A percentile compares a stretch with the other conserved stretches of the same genome.
phyloP scores from a whole-genome alignment of 2,888 invertebrate genomes.

The Geophilus truncorum region DNA sequence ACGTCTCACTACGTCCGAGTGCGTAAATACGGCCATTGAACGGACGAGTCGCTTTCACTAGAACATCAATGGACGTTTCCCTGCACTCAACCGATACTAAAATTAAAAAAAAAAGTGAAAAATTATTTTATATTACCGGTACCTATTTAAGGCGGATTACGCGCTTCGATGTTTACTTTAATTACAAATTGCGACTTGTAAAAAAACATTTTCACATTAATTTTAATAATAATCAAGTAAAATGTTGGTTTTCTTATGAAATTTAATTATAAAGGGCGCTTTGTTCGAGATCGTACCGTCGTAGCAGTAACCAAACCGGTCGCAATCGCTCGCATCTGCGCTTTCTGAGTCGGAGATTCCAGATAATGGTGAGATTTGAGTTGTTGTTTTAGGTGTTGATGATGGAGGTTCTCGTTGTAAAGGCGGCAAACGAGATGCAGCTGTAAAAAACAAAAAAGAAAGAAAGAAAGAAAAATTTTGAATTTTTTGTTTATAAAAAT shows the following conservation, averaged over 20 bases:
- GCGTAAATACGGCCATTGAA: conserved; percentile 94
- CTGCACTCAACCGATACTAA: conserved; percentile 89
- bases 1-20: conserved; percentile 86
- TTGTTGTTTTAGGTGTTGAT: too few species aligned
- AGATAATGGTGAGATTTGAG: not conserved
- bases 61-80: conserved; percentile 87
- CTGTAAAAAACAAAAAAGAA: too few species aligned
- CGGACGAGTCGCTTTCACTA: conserved; percentile 86
- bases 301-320: conserved; percentile 90
- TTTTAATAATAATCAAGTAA: too few species aligned
- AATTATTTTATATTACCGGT: not conserved
- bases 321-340: conserved; percentile 56
- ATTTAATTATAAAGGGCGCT: too few species aligned
- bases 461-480: too few species aligned
- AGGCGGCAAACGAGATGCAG: not conserved
- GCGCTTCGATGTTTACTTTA: not conserved
- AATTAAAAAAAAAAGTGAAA: conserved; percentile 43
- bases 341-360: not conserved
- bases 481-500: too few species aligned
- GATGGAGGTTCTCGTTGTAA: not conserved
- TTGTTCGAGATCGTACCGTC: conserved; percentile 62
- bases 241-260: too few species aligned
- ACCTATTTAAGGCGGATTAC: not conserved
- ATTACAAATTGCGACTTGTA: too few species aligned
- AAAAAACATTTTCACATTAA: too few species aligned